Evolutionary conservation across 1,140 invertebrate genomes (phyloP), one percentile per base, ranked within the genome.

Genomic region (Drosophila lacertosa): DNA sequence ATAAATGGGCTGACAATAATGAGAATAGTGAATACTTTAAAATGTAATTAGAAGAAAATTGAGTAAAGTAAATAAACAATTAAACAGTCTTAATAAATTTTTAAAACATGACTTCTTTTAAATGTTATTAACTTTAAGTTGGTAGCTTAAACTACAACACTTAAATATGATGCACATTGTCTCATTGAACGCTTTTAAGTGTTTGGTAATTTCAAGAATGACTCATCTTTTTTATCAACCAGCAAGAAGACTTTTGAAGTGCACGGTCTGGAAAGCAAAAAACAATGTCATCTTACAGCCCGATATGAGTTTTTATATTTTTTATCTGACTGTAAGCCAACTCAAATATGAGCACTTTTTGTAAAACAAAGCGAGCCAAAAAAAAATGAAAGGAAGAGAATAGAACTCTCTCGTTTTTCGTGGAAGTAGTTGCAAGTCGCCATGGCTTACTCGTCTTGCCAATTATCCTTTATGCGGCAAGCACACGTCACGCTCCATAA

Each of bases 401-500:
- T n/a, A n/a, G n/a, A n/a, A n/a, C n/a, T 7, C 22, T 26, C 9
- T 54, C 39, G 29, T n/a, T 58, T 47, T 60, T 37, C 37, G 18
- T 20, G 16, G 6, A 50, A 13, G 15, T 39, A n/a, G 29, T 48
- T 6, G 33, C 37, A 51, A 48, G 57, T 50, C 65, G 59, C 22
- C 11, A 45, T 84, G 64, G 64, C 44, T 63, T 58, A 60, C 57
- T 54, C 62, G 37, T 50, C 45, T 59, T 59, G 73, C 53, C 76
- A 81, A 81, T 77, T 86, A 70, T 86, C 77, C 77, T 64, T 80
- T 86, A 72, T 73, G 62, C 29, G 37, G 48, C 58, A 45, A 68
- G 59, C 80, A 77, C 64, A 58, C 58, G 77, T 80, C 62, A 86
- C 73, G 77, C 77, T 74, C 69, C 68, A 84, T 84, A 86, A 84